Base-by-base conservation (phyloP, 2,113 vertebrate species). In the Oncorhynchus tshawytscha region DNA sequence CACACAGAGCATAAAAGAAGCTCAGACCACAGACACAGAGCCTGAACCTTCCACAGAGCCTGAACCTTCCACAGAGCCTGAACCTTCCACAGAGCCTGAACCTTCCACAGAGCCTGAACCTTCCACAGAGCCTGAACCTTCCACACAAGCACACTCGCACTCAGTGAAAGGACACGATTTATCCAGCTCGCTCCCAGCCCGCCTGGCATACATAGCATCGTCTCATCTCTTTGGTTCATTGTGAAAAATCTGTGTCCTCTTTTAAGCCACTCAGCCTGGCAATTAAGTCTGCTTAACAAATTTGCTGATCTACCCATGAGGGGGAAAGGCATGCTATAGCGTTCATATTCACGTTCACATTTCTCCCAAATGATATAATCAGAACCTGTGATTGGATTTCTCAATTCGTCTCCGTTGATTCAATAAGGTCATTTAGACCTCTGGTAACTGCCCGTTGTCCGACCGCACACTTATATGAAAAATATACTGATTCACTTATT, bases 301-400 rank as follows among this genome's bases (percentile, higher is more conserved):
- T 91, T 87, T 71, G 67, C 78, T 82, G 85, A 87, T 88, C 73
- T 80, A 70, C 74, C 75, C 20, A 3, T 72, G 59, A 4, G n/a
- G 59, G 71, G 71, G 72, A 78, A 79, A 80, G 76, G 87, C 88
- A 88, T 88, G 79, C 79, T 82, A 80, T 22, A 79, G 85, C 86
- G 68, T 91, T 87, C 92, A 89, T 89, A 93, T 90, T 87, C 89
- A 83, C 90, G 90, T 92, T 93, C 90, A 73, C 92, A 95, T 95
- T 95, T 95, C 92, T 94, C 93, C 79, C 82, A 84, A 92, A 94
- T 95, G 93, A 95, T 91, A 81, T 91, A 90, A 95, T 94, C 93
- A 88, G 84, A 91, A 91, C 86, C 92, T 92, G 90, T 92, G 91
- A 95, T 93, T 94, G 90, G 86, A 94, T 94, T 94, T 92, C 86